These are phyloP conservation scores for Psilopsiagon aymara DNA, from an alignment of 2,113 vertebrate genomes.

Conservation along the genomic window DNA sequence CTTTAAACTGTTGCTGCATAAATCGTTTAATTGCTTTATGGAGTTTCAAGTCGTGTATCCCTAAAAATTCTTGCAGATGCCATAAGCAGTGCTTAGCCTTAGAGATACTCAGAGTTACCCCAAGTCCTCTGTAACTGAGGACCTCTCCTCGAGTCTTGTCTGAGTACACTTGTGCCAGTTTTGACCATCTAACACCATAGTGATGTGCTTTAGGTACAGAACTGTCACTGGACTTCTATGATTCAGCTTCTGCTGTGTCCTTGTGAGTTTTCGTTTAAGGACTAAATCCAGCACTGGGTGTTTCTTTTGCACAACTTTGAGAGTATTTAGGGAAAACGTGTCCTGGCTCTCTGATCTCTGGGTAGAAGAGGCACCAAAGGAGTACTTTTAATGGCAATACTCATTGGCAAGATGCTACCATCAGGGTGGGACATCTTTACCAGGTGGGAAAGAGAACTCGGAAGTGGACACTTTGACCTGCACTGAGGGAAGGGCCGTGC, in stretches of 20 bases:
- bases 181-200: not conserved
- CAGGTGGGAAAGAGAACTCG: not conserved
- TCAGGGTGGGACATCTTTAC: not conserved
- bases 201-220: fast-evolving
- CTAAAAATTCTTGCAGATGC: not conserved
- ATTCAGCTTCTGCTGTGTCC: not conserved
- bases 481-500: fast-evolving
- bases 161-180: not conserved
- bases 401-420: fast-evolving
- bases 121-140: not conserved
- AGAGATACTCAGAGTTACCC: not conserved
- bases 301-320: not conserved
- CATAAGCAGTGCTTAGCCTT: not conserved
- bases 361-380: not conserved
- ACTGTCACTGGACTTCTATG: not conserved
- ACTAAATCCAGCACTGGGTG: fast-evolving
- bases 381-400: fast-evolving
- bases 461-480: not conserved
- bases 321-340: not conserved
- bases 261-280: fast-evolving
- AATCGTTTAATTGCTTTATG: not conserved
- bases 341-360: fast-evolving
- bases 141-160: not conserved
- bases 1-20: not conserved
- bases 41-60: not conserved